phyloP scores from a whole-genome alignment of 2,797 vertebrate species.

The Syngnathus acus region DNA sequence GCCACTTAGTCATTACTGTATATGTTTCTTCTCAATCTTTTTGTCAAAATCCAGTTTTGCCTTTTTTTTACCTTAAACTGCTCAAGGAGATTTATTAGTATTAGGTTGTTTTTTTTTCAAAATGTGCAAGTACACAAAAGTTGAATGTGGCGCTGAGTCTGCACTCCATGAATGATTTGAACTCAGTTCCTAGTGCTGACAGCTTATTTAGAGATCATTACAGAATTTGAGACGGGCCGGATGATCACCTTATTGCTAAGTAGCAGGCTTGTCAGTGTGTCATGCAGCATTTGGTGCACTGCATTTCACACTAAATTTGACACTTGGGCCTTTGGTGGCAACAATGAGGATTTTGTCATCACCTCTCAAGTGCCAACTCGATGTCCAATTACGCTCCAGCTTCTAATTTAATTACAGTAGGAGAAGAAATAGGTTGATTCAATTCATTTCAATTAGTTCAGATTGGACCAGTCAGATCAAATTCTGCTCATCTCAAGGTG shows the following conservation, averaged over 20 bases:
- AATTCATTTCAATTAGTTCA: conserved; percentile 62
- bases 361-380: conserved; percentile 53
- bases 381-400: conserved; percentile 58
- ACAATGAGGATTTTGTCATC: conserved; percentile 60
- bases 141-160: neutral
- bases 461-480: conserved; percentile 56
- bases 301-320: conserved; percentile 54
- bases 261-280: conserved; percentile 34
- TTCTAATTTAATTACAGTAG: conserved; percentile 68
- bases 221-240: conserved; percentile 2
- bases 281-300: conserved; percentile 33
- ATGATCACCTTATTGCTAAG: conserved; percentile 5
- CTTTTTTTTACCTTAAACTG: neutral
- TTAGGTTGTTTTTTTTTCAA: neutral
- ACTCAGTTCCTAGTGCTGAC: neutral
- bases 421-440: conserved; percentile 64
- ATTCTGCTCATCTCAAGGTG: conserved; percentile 58
- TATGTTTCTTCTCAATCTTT: neutral
- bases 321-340: conserved; percentile 50
- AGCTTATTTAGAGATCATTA: neutral
- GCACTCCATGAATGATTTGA: neutral
- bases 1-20: neutral
- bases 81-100: neutral
- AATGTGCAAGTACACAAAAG: neutral
- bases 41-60: neutral